phyloP scores from a whole-genome alignment of 2,888 invertebrate species.

The Limnephilus auricula region DNA sequence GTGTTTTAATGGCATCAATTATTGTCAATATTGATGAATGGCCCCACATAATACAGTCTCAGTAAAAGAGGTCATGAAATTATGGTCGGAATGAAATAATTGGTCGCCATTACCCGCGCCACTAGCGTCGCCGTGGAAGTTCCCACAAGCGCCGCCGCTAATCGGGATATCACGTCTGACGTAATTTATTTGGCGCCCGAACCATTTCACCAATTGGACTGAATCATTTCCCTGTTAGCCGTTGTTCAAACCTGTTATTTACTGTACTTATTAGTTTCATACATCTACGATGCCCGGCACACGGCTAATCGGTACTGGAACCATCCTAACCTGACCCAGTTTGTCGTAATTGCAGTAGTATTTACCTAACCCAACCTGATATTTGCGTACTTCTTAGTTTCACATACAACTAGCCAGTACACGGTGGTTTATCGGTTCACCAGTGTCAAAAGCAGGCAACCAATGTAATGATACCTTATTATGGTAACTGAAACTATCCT shows the following conservation, averaged over 20 bases:
- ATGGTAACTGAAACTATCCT: not conserved
- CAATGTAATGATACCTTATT: not conserved
- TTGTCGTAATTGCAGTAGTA: too few species aligned
- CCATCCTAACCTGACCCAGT: too few species aligned
- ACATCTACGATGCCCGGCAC: not conserved
- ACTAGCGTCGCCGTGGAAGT: not conserved
- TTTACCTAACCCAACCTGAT: not conserved
- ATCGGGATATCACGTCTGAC: not conserved
- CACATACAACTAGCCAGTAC: not conserved
- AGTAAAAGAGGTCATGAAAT: not conserved
- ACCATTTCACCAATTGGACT: conserved; percentile 2
- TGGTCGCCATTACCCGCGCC: not conserved
- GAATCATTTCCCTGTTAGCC: not conserved
- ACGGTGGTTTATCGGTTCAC: not conserved
- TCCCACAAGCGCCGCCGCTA: not conserved
- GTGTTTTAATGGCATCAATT: not conserved
- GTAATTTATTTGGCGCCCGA: conserved; percentile 24
- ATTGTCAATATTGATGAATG: not conserved
- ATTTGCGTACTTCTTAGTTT: not conserved
- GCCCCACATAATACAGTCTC: not conserved
- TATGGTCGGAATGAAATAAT: not conserved
- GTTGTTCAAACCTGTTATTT: not conserved
- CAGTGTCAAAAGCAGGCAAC: not conserved
- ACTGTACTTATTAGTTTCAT: not conserved
- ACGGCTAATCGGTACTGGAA: not conserved